Base-by-base conservation (phyloP, 2,888 invertebrate species). In the Meiosimyza platycephala region DNA sequence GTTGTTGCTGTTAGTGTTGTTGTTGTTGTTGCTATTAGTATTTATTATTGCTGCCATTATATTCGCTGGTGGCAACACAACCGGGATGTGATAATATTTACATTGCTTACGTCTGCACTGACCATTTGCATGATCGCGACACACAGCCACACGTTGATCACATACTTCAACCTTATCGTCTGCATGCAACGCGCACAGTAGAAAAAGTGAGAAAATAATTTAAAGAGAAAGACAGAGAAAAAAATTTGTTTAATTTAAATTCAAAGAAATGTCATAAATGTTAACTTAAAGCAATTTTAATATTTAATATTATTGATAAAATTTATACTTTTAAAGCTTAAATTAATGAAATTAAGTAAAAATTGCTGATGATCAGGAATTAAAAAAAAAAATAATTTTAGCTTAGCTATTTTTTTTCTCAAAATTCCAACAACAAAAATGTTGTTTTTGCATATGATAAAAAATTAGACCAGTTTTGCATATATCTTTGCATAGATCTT, bases 1-100 rank as follows among this genome's bases (percentile, higher is more conserved):
- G 62, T 55, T 77, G 47, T 33, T 76, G 55, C 15, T 76, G n/a
- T n/a, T n/a, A n/a, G n/a, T n/a, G 68, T 16, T 78, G 55, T 55
- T 79, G 67, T 70, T 78, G 55, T 72, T 77, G 72, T 47, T 78
- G 67, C 62, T 77, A 74, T 78, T 80, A 80, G 80, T 84, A 79
- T 82, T 89, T 82, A 89, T 88, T 80, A 86, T 82, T 76, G 91
- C 90, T 85, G 92, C 92, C 92, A 92, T 92, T 85, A 92, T 89
- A 83, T 92, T 91, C 85, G 95, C 95, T 86, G 95, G 94, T 86
- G 95, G 95, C 91, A 95, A 90, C 86, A 92, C 93, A 88, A 95
- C 92, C 85, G 96, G 96, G 92, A 97, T 95, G 92, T 97, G 96
- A 92, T 96, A 97, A 92, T 95, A 97, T 92, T 96, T 97, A 93